Conservation (phyloP, 2,888 invertebrate genomes). For the Gymnocheta viridis region DNA sequence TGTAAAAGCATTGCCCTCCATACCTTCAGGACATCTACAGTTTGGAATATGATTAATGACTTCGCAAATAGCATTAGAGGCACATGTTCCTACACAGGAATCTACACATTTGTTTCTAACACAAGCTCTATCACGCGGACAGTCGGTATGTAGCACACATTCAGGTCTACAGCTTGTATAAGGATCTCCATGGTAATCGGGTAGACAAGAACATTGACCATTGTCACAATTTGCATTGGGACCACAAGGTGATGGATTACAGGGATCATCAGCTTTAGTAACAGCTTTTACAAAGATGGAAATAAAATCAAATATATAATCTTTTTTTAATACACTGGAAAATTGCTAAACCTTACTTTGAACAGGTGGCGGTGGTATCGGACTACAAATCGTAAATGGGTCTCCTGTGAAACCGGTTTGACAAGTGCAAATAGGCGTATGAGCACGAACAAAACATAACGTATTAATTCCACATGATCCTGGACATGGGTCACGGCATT, state of each 20-base stretch:
- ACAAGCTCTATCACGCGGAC: constrained; percentile 86
- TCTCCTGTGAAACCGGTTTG: constrained; percentile 85
- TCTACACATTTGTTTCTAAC: constrained; percentile 87
- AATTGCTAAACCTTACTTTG: constrained; percentile 76
- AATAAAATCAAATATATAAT: neutral
- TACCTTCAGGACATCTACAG: constrained; percentile 84
- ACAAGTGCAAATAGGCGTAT: constrained; percentile 88
- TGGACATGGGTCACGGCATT: constrained; percentile 87
- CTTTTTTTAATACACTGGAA: neutral
- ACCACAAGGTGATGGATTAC: constrained; percentile 88
- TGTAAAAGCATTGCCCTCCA: constrained; percentile 88
- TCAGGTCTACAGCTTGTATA: constrained; percentile 87
- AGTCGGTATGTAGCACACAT: constrained; percentile 87
- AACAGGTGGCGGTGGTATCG: constrained; percentile 80
- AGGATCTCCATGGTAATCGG: constrained; percentile 87
- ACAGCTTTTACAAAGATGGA: constrained; percentile 68
- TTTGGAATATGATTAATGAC: constrained; percentile 90
- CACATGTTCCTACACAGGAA: constrained; percentile 89
- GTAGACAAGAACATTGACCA: constrained; percentile 86
- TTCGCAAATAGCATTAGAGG: constrained; percentile 86
- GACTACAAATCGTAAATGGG: constrained; percentile 84
- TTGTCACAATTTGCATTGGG: constrained; percentile 87
- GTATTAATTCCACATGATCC: constrained; percentile 86
- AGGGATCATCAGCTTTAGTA: constrained; percentile 83
- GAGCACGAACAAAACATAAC: constrained; percentile 86